phyloP scores from a whole-genome alignment of 1,140 invertebrate genomes.

The Pentalonia nigronervosa region DNA sequence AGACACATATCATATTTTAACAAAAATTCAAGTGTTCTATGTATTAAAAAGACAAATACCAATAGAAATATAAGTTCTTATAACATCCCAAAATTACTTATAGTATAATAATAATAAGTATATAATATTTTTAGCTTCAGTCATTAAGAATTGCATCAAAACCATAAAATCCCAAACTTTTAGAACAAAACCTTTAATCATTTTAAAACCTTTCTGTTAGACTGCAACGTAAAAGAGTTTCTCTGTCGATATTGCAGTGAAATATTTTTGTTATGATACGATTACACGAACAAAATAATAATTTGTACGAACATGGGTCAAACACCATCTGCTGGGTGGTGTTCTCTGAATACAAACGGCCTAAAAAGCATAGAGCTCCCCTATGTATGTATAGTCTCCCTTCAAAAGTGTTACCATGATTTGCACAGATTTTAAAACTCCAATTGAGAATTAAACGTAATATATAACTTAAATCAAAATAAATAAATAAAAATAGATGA shows the following conservation, averaged over 20 bases:
- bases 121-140: neutral
- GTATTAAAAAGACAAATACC: neutral
- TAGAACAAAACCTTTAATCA: neutral
- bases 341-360: conserved; percentile 43
- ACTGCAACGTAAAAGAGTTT: neutral
- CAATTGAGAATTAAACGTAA: conserved; percentile 7
- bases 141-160: neutral
- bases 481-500: neutral
- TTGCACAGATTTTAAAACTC: neutral
- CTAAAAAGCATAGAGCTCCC: neutral
- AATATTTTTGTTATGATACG: neutral
- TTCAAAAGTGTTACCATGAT: neutral
- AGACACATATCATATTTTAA: neutral
- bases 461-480: neutral
- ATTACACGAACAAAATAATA: conserved; percentile 44
- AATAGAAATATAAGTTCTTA: neutral
- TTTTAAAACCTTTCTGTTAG: neutral
- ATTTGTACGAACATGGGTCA: conserved; percentile 29
- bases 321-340: conserved; percentile 32
- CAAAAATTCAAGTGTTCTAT: neutral
- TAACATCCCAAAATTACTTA: neutral
- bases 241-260: neutral
- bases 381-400: neutral
- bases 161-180: neutral
- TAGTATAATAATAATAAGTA: neutral